Percentiles rank a stretch among this genome's conserved stretches.
Evolutionary conservation across 2,888 invertebrate species (phyloP).

Genomic region (Poecilobothrus nobilitatus): DNA sequence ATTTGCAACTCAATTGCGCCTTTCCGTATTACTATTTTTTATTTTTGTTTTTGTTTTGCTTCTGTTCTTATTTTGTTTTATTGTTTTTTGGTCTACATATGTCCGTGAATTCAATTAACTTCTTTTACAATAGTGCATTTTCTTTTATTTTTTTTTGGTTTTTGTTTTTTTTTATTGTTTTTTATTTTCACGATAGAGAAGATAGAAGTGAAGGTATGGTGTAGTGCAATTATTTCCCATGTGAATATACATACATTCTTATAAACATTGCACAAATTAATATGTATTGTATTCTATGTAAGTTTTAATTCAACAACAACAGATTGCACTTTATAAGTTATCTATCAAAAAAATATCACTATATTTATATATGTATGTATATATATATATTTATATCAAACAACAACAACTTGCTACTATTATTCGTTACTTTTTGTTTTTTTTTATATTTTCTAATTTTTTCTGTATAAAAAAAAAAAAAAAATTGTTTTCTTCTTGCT

Average conservation of each 20-base stretch:
- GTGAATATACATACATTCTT: no score
- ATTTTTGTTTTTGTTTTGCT: neutral
- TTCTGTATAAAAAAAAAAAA: neutral
- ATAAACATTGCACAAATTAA: no score
- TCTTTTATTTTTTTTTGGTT: no score
- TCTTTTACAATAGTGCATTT: neutral
- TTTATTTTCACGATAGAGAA: no score
- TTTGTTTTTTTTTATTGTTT: no score
- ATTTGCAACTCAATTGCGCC: conserved; percentile 6
- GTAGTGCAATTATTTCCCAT: no score
- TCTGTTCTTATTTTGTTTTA: neutral
- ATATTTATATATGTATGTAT: no score
- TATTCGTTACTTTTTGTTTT: no score
- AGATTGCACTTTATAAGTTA: neutral
- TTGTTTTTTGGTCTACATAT: conserved; percentile 2
- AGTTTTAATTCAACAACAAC: neutral
- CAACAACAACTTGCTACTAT: neutral
- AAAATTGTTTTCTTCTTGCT: neutral
- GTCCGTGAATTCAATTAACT: conserved; percentile 4
- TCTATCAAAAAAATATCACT: neutral
- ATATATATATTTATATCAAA: no score
- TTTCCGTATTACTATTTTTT: neutral
- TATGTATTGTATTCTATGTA: no score
- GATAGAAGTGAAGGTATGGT: no score
- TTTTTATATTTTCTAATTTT: no score